A percentile compares a stretch with the other conserved stretches of the same genome.
Conservation (phyloP, 2,113 vertebrate genomes). For the Cepphus grylle region DNA sequence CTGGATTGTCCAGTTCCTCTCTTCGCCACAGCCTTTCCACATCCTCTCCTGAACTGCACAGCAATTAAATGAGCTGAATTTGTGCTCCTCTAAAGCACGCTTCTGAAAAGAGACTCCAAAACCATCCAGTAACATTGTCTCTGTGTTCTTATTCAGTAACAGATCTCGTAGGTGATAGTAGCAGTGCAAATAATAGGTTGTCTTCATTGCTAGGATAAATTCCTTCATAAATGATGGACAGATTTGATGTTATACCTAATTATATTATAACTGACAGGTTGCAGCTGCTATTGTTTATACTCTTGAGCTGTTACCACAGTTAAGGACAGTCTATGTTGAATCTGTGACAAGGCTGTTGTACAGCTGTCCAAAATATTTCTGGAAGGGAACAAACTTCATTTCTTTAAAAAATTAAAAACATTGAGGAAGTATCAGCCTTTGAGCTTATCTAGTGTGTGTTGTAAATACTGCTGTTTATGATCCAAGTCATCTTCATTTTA, state of each 20-base stretch:
- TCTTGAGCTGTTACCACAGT: not conserved
- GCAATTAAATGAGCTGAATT: not conserved
- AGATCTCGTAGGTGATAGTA: not conserved
- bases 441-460: not conserved
- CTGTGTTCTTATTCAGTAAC: not conserved
- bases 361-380: not conserved
- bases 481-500: not conserved
- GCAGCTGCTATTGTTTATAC: not conserved
- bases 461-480: not conserved
- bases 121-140: not conserved
- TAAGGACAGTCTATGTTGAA: not conserved
- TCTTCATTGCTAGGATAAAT: not conserved
- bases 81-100: not conserved
- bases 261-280: not conserved
- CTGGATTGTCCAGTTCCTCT: not conserved
- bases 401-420: not conserved
- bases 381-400: not conserved
- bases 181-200: not conserved
- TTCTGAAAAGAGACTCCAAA: not conserved
- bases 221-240: not conserved
- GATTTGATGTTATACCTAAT: not conserved
- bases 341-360: not conserved
- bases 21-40: not conserved
- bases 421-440: not conserved
- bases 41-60: not conserved